Evolutionary conservation across 2,797 vertebrate genomes (phyloP).

Genomic region (Hybognathus amarus): DNA sequence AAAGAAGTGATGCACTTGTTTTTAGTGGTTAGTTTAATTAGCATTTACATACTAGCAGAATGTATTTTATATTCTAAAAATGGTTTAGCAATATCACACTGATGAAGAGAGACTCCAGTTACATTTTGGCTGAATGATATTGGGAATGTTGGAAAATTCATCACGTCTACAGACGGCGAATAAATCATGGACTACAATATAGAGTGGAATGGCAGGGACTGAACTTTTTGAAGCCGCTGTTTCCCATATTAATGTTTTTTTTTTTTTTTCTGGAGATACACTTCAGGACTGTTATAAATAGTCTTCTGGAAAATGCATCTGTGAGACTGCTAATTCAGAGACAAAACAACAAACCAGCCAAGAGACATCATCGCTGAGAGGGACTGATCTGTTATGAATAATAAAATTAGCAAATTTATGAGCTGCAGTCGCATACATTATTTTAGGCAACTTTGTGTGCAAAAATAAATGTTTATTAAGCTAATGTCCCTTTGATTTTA

Average conservation of each 20-base stretch:
- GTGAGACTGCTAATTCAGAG: conserved; percentile 56
- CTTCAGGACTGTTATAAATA: conserved; percentile 53
- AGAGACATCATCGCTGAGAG: conserved; percentile 44
- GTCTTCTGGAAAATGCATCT: conserved; percentile 54
- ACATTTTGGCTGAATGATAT: conserved; percentile 51
- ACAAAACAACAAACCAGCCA: conserved; percentile 52
- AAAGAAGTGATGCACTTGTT: conserved; percentile 4
- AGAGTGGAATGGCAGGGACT: conserved; percentile 44
- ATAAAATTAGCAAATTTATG: conserved; percentile 23
- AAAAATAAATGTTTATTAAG: not conserved
- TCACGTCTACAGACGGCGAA: conserved; percentile 55
- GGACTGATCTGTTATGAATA: conserved; percentile 16
- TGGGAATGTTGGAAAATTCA: conserved; percentile 56
- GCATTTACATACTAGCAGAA: not conserved
- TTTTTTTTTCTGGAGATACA: conserved; percentile 49
- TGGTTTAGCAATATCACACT: conserved; percentile 45
- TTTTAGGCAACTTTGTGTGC: not conserved
- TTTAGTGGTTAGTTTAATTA: conserved; percentile 27
- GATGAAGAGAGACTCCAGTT: conserved; percentile 46
- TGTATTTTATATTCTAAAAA: not conserved
- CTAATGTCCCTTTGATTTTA: not conserved
- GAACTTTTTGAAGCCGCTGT: conserved; percentile 51
- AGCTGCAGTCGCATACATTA: not conserved
- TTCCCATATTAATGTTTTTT: conserved; percentile 48
- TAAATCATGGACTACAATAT: conserved; percentile 57